Base-by-base conservation (phyloP, 2,888 invertebrate genomes). In the Portevinia maculata region DNA sequence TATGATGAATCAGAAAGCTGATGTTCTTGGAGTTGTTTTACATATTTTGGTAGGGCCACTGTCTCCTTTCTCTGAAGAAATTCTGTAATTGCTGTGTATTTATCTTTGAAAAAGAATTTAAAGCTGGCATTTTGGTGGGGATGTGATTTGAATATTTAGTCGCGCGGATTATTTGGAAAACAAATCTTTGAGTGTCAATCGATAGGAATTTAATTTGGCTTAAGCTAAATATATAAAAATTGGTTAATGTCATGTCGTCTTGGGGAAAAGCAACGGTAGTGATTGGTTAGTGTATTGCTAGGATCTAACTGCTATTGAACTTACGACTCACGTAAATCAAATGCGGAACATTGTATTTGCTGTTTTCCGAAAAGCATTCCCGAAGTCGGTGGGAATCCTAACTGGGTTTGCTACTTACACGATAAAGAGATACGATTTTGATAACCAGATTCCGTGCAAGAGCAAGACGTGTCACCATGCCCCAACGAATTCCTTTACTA, bases 1-100 rank as follows among this genome's bases (percentile, higher is more conserved):
- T 78, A 70, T 70, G 78, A 70, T 64, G 70, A 70, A 70, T 70
- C 78, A 64, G 57, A 50, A 76, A 69, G 62, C 76, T 69, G 62
- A 70, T 57, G 60, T 60, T 57, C 62, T 76, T 53, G 37, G 48
- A 70, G 70, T 76, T 70, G 69, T 57, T 64, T 76, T 60, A 62
- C 46, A n/a, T 48, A 52, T 53, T 17, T 46, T 44, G 17, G 37
- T 32, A 39, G 57, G 28, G 34, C 19, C 21, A 5, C 32, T 9
- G 28, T 11, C 15, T 19, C 32, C 6, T 46, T 34, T 21, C 32
- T 17, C 17, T 60, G 21, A 32, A 21, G 46, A 21, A n/a, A 60
- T 60, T 19, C 44, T n/a, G n/a, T 60, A 60, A 60, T 62, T 13
- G 34, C 4, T 21, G 32, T 9, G 11, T 60, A 19, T 60, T 46